These are phyloP conservation scores for Latrodectus elegans DNA, from an alignment of 2,888 invertebrate genomes.

Conservation along the genomic window DNA sequence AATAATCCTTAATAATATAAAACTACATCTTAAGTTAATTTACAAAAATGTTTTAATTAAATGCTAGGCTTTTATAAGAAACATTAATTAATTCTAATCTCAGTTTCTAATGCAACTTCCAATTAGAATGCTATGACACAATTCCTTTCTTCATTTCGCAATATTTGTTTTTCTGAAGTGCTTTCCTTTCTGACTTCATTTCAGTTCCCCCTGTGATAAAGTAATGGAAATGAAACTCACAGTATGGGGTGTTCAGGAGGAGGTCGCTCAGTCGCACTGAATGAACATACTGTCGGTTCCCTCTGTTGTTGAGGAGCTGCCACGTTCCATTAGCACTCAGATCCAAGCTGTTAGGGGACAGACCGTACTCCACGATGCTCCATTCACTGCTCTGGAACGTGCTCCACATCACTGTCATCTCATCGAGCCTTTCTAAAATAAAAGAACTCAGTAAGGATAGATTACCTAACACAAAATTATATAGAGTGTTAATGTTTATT, in stretches of 20 bases:
- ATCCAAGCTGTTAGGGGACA: slow-evolving; percentile 9
- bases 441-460: background rate
- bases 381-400: slow-evolving; percentile 35
- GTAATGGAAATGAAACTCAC: slow-evolving; percentile 42
- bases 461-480: too few species aligned
- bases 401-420: slow-evolving; percentile 69
- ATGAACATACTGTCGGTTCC: slow-evolving; percentile 57
- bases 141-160: too few species aligned
- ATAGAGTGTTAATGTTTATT: background rate
- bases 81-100: too few species aligned
- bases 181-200: too few species aligned
- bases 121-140: too few species aligned
- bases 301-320: slow-evolving; percentile 57
- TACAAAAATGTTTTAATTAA: too few species aligned
- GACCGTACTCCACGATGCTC: slow-evolving; percentile 52
- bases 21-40: too few species aligned
- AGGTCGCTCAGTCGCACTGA: slow-evolving; percentile 38
- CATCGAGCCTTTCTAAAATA: slow-evolving; percentile 46
- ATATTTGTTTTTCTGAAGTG: too few species aligned
- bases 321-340: slow-evolving; percentile 49
- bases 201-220: too few species aligned
- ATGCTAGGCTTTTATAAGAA: too few species aligned
- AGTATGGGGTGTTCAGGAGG: slow-evolving; percentile 37
- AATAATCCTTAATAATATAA: too few species aligned
- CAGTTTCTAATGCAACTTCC: too few species aligned